Evolutionary conservation across 2,113 vertebrate genomes (phyloP).

Genomic region (Speoplatyrhinus poulsoni): DNA sequence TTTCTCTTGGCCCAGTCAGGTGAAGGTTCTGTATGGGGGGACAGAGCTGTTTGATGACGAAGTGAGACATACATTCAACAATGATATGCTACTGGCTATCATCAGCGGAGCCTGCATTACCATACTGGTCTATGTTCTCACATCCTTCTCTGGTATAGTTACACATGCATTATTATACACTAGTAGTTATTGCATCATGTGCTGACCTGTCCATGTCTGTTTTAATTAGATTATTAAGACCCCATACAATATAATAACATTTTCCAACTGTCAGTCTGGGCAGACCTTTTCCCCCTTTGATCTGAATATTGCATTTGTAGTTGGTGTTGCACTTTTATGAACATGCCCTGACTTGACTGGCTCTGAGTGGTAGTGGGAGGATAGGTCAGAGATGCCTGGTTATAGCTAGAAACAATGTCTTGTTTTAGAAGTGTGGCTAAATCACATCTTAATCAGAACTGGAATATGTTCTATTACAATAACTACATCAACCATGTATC

Average conservation of each 20-base stretch:
- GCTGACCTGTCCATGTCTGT: no score
- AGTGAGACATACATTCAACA: slow-evolving; percentile 94
- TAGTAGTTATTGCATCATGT: no score
- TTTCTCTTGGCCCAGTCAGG: slow-evolving; percentile 78
- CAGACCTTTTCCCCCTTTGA: neutral
- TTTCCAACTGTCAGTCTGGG: no score
- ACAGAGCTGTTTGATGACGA: slow-evolving; percentile 96
- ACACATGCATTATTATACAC: neutral
- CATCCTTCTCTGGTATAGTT: slow-evolving; percentile 90
- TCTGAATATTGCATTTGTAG: no score
- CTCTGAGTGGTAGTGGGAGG: neutral
- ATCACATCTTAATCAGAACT: neutral
- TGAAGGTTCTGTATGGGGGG: slow-evolving; percentile 94
- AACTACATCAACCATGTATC: no score
- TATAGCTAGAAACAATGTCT: no score
- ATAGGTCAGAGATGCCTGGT: no score
- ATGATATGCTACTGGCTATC: slow-evolving; percentile 93
- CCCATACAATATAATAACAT: no score
- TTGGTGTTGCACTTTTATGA: no score
- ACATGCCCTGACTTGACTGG: no score
- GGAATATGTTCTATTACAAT: neutral
- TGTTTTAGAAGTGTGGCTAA: no score
- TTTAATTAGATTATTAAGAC: no score
- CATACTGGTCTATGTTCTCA: slow-evolving; percentile 89
- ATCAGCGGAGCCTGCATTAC: slow-evolving; percentile 94